phyloP scores from a whole-genome alignment of 2,888 invertebrate genomes.

The Mesorhabditis spiculigera region DNA sequence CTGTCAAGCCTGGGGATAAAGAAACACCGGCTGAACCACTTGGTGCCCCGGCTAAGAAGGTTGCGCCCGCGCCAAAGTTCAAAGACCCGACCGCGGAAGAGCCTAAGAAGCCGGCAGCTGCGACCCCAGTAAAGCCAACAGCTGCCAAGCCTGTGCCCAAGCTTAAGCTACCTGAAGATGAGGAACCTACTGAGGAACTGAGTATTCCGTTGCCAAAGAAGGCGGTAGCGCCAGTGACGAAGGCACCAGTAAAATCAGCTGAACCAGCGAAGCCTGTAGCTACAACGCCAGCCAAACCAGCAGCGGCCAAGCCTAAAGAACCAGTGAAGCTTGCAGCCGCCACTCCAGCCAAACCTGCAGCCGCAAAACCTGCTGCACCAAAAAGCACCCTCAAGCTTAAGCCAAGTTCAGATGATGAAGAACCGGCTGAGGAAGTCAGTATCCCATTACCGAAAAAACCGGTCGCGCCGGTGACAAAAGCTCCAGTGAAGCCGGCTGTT shows the following conservation, averaged over 20 bases:
- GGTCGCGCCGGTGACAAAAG: background rate
- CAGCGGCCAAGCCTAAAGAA: background rate
- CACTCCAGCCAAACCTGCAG: background rate
- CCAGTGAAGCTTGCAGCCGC: conserved; percentile 9
- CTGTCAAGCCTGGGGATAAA: background rate
- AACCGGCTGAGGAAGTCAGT: conserved; percentile 8
- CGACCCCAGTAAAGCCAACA: conserved; percentile 8
- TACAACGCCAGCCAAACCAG: conserved; percentile 5
- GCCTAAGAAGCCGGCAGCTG: conserved; percentile 1
- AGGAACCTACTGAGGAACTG: conserved; percentile 19
- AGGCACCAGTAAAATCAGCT: conserved; percentile 9
- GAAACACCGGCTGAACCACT: conserved; percentile 31
- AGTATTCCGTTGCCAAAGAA: conserved; percentile 14
- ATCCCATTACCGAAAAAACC: conserved; percentile 10
- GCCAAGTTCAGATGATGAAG: conserved; percentile 11
- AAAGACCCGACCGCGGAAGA: conserved; percentile 11
- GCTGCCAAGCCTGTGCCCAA: conserved; percentile 1
- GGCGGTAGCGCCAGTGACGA: background rate
- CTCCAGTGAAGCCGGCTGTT: conserved; percentile 11
- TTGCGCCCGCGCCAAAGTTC: conserved; percentile 13
- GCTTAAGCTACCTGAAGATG: conserved; percentile 12
- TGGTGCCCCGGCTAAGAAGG: conserved; percentile 23
- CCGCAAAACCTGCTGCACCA: background rate
- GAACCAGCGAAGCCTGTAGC: conserved; percentile 3
- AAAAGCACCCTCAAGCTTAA: conserved; percentile 11